Evolutionary conservation across 2,888 invertebrate species (phyloP), one percentile per base, ranked within the genome.

Genomic region (Loripinus fragilis): DNA sequence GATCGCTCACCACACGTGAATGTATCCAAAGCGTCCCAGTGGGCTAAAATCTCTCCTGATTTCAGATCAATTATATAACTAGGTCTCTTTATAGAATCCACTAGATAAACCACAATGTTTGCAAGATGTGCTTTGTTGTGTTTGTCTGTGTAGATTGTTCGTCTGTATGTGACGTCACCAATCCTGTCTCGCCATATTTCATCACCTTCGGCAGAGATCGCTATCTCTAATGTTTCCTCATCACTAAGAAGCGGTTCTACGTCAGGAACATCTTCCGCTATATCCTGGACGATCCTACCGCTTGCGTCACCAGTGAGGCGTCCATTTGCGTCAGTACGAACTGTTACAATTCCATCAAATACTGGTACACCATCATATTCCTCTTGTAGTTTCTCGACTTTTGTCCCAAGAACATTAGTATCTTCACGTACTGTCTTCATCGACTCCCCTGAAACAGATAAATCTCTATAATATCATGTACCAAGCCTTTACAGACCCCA

Each of bases 31-130:
- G 75, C 78, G 52, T 86, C 41, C 83, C 83, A 87, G 10, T 69
- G 50, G 23, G 72, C 30, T 7, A 86, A 64, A 12, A 86, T 50
- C 20, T 81, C 75, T 5, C 86, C 85, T 41, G 76, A 81, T 5
- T 80, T 83, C 2, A 84, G 85, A 71, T 89, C 86, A 20, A 89
- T 80, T 20, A 86, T 70, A 71, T 84, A 85, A 15, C 74, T 70
- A 0, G 89, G 89, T 12, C 86, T 70, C 64, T 77, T 83, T 1
- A 71, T 68, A 17, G 71, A 69, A 25, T 79, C 80, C 2, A 81
- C 23, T 0, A 85, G 42, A 25, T 85, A 85, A 0, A 69, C 30
- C 0, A 85, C 74, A 7, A 50, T 17, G 48, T 82, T 76, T 17
- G 76, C 80, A 10, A 83, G 55, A 12, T 71, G 55, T 20, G 84